Conservation (phyloP, 1,140 invertebrate species). For the Cyphomyrmex costatus region DNA sequence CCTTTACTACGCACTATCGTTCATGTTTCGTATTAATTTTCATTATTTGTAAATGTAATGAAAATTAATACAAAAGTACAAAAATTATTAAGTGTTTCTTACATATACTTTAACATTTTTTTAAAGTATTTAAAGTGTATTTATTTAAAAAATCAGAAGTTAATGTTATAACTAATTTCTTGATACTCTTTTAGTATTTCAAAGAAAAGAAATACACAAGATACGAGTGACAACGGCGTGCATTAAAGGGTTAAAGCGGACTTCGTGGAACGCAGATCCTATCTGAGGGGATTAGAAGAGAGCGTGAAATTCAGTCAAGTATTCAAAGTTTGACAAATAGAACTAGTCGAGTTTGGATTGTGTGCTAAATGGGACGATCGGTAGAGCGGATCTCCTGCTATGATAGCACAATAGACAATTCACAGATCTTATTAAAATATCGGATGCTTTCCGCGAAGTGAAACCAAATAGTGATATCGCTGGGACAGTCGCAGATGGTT, state of each 20-base stretch:
- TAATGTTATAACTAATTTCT: too few relatives aligned
- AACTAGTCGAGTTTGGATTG: not conserved
- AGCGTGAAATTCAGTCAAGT: not conserved
- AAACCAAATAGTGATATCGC: not conserved
- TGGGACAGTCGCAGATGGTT: not conserved
- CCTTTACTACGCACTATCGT: too few relatives aligned
- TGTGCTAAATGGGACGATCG: not conserved
- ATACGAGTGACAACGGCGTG: too few relatives aligned
- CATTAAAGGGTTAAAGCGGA: not conserved
- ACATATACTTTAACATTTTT: too few relatives aligned
- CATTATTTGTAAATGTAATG: too few relatives aligned
- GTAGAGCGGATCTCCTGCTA: slow-evolving; percentile 27
- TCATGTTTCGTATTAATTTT: too few relatives aligned
- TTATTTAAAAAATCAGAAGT: too few relatives aligned
- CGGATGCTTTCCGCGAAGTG: not conserved
- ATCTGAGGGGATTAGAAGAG: not conserved
- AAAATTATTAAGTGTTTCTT: too few relatives aligned
- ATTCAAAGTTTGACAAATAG: slow-evolving; percentile 18
- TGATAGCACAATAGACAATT: slow-evolving; percentile 17
- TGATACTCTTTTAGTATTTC: too few relatives aligned
- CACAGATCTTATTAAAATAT: slow-evolving; percentile 21
- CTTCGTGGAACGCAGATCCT: not conserved
- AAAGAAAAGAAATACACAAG: too few relatives aligned
- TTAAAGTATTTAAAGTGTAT: too few relatives aligned
- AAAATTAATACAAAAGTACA: too few relatives aligned